Conservation (phyloP, 2,113 vertebrate genomes). For the Dunckerocampus dactyliophorus region DNA sequence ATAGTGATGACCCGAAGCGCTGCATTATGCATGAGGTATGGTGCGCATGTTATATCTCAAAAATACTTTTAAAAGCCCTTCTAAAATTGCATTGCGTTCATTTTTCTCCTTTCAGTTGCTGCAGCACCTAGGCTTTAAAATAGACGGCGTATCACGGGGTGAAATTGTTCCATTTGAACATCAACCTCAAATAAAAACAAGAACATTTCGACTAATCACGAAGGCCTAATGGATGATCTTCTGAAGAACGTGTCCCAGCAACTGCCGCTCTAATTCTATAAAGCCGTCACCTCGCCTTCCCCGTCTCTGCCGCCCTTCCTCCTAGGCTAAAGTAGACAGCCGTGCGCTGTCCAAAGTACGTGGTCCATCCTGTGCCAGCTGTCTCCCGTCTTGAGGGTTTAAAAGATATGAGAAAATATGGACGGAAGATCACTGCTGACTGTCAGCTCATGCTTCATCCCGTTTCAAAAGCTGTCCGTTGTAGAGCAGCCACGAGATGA, state of each 20-base stretch:
- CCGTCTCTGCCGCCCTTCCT: conserved; percentile 24
- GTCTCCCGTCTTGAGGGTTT: conserved; percentile 35
- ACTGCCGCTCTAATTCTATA: conserved; percentile 27
- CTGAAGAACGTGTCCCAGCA: conserved; percentile 26
- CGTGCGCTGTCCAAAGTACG: conserved; percentile 23
- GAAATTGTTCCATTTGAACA: conserved; percentile 31
- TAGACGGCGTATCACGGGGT: conserved; percentile 4
- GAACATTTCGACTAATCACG: conserved; percentile 17
- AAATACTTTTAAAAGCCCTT: conserved; percentile 28
- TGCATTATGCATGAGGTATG: conserved; percentile 37
- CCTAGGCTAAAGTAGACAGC: conserved; percentile 38
- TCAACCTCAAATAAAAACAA: conserved; percentile 11
- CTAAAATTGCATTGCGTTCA: conserved; percentile 10
- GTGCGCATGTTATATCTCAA: conserved; percentile 26
- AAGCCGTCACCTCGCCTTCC: conserved; percentile 34
- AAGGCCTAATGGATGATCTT: conserved; percentile 28
- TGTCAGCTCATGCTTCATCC: conserved; percentile 24
- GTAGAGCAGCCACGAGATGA: conserved; percentile 25
- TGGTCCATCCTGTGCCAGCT: conserved; percentile 35
- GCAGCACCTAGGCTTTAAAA: conserved; percentile 2
- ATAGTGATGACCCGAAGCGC: conserved; percentile 22
- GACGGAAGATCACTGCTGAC: conserved; percentile 6
- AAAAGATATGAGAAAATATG: conserved; percentile 20
- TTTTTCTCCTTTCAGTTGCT: conserved; percentile 16
- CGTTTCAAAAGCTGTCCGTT: conserved; percentile 21